A percentile compares a stretch with the other conserved stretches of the same genome.
Conservation (phyloP, 2,797 vertebrate genomes). For the Anguilla megastoma region DNA sequence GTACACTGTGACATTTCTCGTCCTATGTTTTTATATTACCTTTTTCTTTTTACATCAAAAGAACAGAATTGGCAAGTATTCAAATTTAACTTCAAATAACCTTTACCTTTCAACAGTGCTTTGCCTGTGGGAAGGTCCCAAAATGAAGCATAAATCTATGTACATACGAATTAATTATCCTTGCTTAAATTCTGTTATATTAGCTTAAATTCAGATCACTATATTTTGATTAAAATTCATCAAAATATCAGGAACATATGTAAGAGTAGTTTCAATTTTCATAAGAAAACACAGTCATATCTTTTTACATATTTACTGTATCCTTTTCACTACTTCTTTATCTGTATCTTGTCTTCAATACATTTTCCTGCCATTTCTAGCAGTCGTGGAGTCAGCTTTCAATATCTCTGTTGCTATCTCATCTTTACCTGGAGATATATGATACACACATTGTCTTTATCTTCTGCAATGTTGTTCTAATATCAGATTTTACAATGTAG, state of each 20-base stretch:
- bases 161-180: too few species aligned
- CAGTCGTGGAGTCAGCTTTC: slow-evolving; percentile 15
- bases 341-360: not conserved
- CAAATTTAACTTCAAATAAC: too few species aligned
- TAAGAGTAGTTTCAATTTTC: not conserved
- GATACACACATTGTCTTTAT: not conserved
- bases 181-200: not conserved
- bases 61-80: too few species aligned
- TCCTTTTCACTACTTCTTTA: not conserved
- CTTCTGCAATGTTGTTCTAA: not conserved
- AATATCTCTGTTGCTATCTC: not conserved
- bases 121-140: too few species aligned
- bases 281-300: not conserved
- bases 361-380: not conserved
- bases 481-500: slow-evolving; percentile 1
- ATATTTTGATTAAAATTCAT: not conserved
- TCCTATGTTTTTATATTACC: not conserved
- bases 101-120: too few species aligned
- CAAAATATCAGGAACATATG: not conserved
- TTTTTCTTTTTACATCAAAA: too few species aligned
- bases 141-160: too few species aligned
- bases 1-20: not conserved
- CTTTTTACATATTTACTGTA: not conserved
- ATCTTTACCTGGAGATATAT: slow-evolving; percentile 13
- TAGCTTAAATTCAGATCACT: not conserved